These are phyloP conservation scores for Chalcis sispes DNA, from an alignment of 2,888 invertebrate species.

Conservation along the genomic window DNA sequence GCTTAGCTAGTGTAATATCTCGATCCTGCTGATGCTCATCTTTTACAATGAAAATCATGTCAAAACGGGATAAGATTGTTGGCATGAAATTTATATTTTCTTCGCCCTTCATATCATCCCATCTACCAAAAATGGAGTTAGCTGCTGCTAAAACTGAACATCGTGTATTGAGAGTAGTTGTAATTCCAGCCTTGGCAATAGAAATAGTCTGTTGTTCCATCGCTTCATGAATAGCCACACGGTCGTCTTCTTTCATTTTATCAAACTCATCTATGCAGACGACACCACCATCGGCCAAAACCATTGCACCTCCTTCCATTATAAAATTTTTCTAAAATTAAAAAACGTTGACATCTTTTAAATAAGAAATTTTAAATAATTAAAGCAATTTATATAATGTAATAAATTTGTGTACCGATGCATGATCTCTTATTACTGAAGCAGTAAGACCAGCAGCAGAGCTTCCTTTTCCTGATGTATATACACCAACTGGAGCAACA, in stretches of 20 bases:
- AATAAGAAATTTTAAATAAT: not conserved
- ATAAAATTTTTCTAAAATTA: slow-evolving; percentile 89
- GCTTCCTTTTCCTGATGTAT: slow-evolving; percentile 99
- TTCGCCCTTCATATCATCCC: slow-evolving; percentile 99
- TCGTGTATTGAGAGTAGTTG: slow-evolving; percentile 97
- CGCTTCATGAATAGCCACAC: slow-evolving; percentile 99
- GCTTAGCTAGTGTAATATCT: slow-evolving; percentile 95
- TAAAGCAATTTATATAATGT: not conserved
- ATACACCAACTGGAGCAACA: slow-evolving; percentile 95
- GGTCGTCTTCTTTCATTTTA: slow-evolving; percentile 99
- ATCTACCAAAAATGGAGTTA: slow-evolving; percentile 97
- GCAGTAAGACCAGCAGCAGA: slow-evolving; percentile 99
- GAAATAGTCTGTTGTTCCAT: slow-evolving; percentile 99
- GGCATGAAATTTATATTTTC: slow-evolving; percentile 99
- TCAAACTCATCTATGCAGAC: slow-evolving; percentile 99
- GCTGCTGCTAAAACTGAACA: slow-evolving; percentile 99
- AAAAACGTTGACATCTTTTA: not conserved
- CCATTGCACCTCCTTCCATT: slow-evolving; percentile 99
- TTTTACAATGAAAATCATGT: slow-evolving; percentile 99
- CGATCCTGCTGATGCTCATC: slow-evolving; percentile 93
- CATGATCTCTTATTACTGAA: slow-evolving; percentile 95
- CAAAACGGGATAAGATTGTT: slow-evolving; percentile 99
- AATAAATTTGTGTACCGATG: slow-evolving; percentile 80
- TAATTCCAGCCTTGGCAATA: slow-evolving; percentile 99
- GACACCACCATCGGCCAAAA: slow-evolving; percentile 98